phyloP scores from a whole-genome alignment of 2,797 vertebrate species.

The Kryptolebias ocellatus region DNA sequence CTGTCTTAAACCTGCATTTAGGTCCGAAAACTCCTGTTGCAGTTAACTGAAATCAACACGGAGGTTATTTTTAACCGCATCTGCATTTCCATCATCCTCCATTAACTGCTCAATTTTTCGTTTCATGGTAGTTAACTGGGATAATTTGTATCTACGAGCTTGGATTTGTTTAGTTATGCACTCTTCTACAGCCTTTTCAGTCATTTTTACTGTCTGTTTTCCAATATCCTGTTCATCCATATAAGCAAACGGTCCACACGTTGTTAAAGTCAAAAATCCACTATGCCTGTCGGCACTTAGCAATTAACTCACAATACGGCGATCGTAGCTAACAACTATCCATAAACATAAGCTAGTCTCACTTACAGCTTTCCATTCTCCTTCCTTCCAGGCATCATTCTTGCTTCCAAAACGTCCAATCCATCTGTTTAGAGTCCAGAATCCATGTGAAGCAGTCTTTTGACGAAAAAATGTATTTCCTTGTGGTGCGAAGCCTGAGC shows the following conservation, averaged over 20 bases:
- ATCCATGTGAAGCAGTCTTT: background rate
- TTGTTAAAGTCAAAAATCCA: background rate
- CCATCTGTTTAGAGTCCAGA: background rate
- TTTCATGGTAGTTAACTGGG: background rate
- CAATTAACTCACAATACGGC: background rate
- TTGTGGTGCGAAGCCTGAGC: background rate
- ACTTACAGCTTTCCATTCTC: background rate
- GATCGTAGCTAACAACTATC: background rate
- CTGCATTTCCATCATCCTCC: background rate
- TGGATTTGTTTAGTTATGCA: background rate
- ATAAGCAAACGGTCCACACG: background rate
- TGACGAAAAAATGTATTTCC: background rate
- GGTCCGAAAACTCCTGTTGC: background rate
- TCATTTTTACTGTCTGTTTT: constrained; percentile 4
- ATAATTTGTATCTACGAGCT: background rate
- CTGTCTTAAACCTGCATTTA: background rate
- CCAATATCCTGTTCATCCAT: background rate
- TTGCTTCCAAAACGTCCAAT: background rate
- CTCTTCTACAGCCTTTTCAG: background rate
- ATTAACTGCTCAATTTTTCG: background rate
- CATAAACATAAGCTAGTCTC: background rate
- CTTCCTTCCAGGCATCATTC: background rate
- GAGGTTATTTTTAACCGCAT: background rate
- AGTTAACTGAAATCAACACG: constrained; percentile 2
- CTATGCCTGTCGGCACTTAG: background rate